These are phyloP conservation scores for Aphyosemion australe DNA, from an alignment of 2,113 vertebrate species.

Conservation along the genomic window DNA sequence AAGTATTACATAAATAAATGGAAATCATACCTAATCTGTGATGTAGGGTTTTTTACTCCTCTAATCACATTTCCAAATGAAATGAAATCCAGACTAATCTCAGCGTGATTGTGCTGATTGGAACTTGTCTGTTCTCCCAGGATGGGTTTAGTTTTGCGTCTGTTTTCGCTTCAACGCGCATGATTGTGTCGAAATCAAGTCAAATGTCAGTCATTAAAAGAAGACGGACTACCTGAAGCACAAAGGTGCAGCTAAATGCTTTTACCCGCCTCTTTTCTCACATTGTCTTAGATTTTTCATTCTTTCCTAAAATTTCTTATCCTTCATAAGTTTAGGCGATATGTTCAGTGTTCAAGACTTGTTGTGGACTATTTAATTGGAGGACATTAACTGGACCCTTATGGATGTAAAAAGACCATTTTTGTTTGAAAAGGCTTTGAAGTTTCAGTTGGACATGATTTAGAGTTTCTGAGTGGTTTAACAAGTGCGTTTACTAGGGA, in stretches of 20 bases:
- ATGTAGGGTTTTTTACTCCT: slow-evolving; percentile 29
- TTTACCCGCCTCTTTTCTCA: no score
- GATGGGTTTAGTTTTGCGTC: background rate
- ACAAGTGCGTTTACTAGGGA: no score
- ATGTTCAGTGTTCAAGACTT: no score
- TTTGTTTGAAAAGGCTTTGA: no score
- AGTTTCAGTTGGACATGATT: no score
- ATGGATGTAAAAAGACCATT: no score
- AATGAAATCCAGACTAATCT: slow-evolving; percentile 51
- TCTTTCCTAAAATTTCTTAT: background rate
- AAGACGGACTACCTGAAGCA: no score
- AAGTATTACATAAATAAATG: slow-evolving; percentile 60
- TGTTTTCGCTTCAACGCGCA: slow-evolving; percentile 6
- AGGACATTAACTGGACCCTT: no score
- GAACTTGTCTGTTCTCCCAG: slow-evolving; percentile 4
- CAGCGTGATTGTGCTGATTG: slow-evolving; percentile 33
- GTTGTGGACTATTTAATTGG: no score
- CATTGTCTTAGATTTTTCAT: background rate
- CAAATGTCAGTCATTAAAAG: background rate
- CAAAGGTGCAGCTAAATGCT: no score
- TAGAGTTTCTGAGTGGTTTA: no score
- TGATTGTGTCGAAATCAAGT: slow-evolving; percentile 4
- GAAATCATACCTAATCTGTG: slow-evolving; percentile 65
- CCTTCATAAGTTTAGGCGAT: no score
- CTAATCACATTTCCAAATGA: slow-evolving; percentile 45